Conservation (phyloP, 2,113 vertebrate genomes). For the Campylomormyrus tamandua region DNA sequence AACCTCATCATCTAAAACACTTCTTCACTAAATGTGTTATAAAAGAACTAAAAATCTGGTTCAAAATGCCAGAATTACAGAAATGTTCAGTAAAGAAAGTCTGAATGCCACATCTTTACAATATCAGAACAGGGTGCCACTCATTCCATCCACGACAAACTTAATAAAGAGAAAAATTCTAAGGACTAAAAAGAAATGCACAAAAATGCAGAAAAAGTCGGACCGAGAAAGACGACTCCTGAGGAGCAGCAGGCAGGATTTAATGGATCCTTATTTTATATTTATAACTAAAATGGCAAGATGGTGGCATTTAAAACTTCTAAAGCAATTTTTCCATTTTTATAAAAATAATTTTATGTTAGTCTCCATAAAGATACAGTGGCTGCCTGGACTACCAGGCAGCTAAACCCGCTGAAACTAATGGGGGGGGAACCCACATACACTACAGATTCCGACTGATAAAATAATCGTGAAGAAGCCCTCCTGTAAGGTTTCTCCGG, state of each 20-base stretch:
- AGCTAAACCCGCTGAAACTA: background rate
- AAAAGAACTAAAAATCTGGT: conserved; percentile 17
- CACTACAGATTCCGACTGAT: background rate
- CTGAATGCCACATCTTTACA: background rate
- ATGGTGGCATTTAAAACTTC: background rate
- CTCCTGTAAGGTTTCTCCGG: background rate
- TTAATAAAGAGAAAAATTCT: background rate
- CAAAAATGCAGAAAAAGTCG: background rate
- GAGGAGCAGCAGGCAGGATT: background rate
- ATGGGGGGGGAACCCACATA: background rate
- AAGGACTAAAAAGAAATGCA: background rate
- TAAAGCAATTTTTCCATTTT: background rate
- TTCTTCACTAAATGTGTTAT: conserved; percentile 17
- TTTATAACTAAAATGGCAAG: conserved; percentile 7
- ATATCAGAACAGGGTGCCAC: background rate
- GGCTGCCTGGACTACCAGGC: background rate
- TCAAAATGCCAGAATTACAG: conserved; percentile 16
- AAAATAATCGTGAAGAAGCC: background rate
- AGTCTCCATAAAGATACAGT: background rate
- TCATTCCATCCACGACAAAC: background rate
- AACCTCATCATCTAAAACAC: conserved; percentile 23
- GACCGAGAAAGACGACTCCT: background rate
- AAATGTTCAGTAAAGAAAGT: conserved; percentile 21
- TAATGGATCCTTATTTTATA: background rate
- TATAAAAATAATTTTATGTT: background rate